phyloP scores from a whole-genome alignment of 2,888 invertebrate genomes.

The Drosophila antonietae region DNA sequence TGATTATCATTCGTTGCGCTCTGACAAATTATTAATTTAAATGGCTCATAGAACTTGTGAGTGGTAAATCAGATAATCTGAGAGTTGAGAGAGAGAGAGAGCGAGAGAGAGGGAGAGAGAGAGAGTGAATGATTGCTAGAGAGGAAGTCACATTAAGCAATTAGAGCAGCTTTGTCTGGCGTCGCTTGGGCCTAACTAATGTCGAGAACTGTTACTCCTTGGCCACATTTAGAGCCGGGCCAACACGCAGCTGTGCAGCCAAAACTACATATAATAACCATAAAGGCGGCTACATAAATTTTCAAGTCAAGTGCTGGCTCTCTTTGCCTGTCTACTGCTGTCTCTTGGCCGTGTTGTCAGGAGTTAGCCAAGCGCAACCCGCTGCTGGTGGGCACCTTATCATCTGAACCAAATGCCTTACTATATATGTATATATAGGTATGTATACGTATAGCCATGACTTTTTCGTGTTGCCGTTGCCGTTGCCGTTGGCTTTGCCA shows the following conservation, averaged over 20 bases:
- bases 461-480: slow-evolving; percentile 54
- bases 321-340: slow-evolving; percentile 4
- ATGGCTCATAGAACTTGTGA: slow-evolving; percentile 63
- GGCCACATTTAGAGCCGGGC: slow-evolving; percentile 12
- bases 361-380: slow-evolving; percentile 82
- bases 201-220: slow-evolving; percentile 26
- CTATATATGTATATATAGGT: neutral
- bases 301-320: slow-evolving; percentile 79
- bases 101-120: slow-evolving; percentile 10
- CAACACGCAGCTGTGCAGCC: slow-evolving; percentile 38
- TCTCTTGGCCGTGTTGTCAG: slow-evolving; percentile 35
- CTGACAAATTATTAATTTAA: slow-evolving; percentile 83
- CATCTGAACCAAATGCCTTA: slow-evolving; percentile 47
- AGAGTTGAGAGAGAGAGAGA: neutral
- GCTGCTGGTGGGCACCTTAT: slow-evolving; percentile 66
- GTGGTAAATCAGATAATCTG: slow-evolving; percentile 37
- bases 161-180: slow-evolving; percentile 71
- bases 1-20: slow-evolving; percentile 54
- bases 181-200: slow-evolving; percentile 72
- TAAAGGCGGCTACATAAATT: slow-evolving; percentile 82
- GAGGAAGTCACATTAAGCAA: slow-evolving; percentile 62
- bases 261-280: slow-evolving; percentile 65
- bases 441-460: slow-evolving; percentile 51
- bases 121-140: neutral
- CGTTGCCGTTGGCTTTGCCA: slow-evolving; percentile 38